Conservation (phyloP, 1,140 invertebrate genomes). For the Propsilocerus akamusi region DNA sequence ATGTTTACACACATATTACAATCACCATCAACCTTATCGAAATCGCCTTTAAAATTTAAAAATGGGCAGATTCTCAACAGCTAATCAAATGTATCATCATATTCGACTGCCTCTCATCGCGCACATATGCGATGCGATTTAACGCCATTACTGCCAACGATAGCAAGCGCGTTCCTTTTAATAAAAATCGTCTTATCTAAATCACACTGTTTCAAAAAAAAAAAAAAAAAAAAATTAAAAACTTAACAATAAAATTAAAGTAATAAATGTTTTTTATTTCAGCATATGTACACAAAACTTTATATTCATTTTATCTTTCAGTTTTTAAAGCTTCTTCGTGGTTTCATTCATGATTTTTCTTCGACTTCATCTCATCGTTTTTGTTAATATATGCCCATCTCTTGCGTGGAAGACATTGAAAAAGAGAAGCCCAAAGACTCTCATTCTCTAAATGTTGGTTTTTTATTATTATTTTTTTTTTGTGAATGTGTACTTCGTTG, state of each 20-base stretch:
- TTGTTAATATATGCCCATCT: too few relatives aligned
- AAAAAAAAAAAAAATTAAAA: background rate
- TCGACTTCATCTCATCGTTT: too few relatives aligned
- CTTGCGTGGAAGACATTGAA: too few relatives aligned
- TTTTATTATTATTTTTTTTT: too few relatives aligned
- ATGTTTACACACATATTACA: too few relatives aligned
- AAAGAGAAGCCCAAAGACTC: too few relatives aligned
- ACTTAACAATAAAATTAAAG: background rate
- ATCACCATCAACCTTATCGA: background rate
- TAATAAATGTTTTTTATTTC: slow-evolving; percentile 3
- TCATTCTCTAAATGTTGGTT: too few relatives aligned
- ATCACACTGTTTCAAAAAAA: background rate
- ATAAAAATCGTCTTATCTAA: slow-evolving; percentile 2
- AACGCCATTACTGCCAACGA: slow-evolving; percentile 1
- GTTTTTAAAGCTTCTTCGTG: too few relatives aligned
- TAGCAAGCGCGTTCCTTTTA: background rate
- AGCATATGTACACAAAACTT: background rate
- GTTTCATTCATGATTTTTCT: too few relatives aligned
- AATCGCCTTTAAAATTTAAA: background rate
- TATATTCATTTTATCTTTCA: background rate
- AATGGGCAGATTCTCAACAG: slow-evolving; percentile 1
- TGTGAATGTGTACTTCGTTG: too few relatives aligned
- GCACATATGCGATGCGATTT: background rate
- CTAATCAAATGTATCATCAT: slow-evolving; percentile 4
- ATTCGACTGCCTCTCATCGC: background rate